Evolutionary conservation across 2,797 vertebrate species (phyloP).

Genomic region (Bufotes viridis): DNA sequence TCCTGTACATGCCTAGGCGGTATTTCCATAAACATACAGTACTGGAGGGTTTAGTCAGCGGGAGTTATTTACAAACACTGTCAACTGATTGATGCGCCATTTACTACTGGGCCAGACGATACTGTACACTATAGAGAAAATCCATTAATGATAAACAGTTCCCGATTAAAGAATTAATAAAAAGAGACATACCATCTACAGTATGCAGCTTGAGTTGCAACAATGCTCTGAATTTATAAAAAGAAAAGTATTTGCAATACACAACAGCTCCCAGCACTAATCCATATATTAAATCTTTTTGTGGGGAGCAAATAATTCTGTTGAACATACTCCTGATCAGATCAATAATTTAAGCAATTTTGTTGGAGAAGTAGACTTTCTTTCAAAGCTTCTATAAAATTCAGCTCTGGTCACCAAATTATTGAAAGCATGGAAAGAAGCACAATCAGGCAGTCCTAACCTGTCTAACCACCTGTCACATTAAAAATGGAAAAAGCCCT

Average conservation of each 20-base stretch:
- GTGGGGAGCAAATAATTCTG: background rate
- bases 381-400: background rate
- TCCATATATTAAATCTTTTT: background rate
- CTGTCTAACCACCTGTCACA: too few species aligned
- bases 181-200: background rate
- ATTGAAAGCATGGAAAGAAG: background rate
- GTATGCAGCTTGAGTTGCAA: background rate
- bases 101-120: conserved; percentile 22
- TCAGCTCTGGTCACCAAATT: background rate
- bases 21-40: conserved; percentile 43
- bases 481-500: too few species aligned
- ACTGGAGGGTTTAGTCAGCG: conserved; percentile 38
- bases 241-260: background rate
- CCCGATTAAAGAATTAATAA: conserved; percentile 9
- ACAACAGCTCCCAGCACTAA: background rate
- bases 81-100: conserved; percentile 41
- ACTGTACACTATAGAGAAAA: conserved; percentile 4
- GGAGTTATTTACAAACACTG: conserved; percentile 48
- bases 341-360: background rate
- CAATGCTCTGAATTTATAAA: background rate
- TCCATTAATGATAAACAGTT: background rate
- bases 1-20: conserved; percentile 26
- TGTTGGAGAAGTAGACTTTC: background rate
- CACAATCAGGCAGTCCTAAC: too few species aligned
- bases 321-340: background rate